Evolutionary conservation across 2,888 invertebrate genomes (phyloP), one percentile per base, ranked within the genome.

Genomic region (Chromoteleia sp.): DNA sequence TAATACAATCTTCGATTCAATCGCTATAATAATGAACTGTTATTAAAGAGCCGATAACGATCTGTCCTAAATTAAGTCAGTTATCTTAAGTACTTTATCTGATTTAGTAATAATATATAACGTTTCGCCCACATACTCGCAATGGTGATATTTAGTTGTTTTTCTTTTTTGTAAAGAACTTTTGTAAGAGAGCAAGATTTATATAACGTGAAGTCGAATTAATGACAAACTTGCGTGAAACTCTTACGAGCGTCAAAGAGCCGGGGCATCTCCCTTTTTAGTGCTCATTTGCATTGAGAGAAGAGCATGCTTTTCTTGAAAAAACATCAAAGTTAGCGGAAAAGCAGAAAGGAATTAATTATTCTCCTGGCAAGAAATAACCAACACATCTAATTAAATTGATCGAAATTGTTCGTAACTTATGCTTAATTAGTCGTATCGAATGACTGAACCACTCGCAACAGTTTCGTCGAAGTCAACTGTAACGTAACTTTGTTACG

Each of bases 151-250:
- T 59, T 59, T 25, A 15, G 41, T 41, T 19, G 12, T 8, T 15
- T 43, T 43, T 43, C 0, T 41, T 61, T 63, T 63, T 63, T 15
- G 21, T 48, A 41, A 6, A 21, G 36, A 36, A 52, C 52, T 52
- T 33, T 50, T 45, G 36, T 21, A 25, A 14, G 39, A 70, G 8
- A 14, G 43, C 54, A 19, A 74, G 73, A 61, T 74, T 74, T 61
- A 63, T 54, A 63, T 45, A 74, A 61, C 54, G 36, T 33, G 43
- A 41, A 52, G 29, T 45, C 63, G 54, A 54, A 71, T 75, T 75
- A 75, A 75, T 75, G 74, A 75, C 59, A 61, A 59, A 61, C 76
- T 68, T 76, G 74, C 59, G 52, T 68, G 67, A 25, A 65, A 59
- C 52, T 68, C 43, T 43, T 67, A 25, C 52, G 14, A 15, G 50